Evolutionary conservation across 2,113 vertebrate genomes (phyloP), one percentile per base, ranked within the genome.

Genomic region (Thamnaconus septentrionalis): DNA sequence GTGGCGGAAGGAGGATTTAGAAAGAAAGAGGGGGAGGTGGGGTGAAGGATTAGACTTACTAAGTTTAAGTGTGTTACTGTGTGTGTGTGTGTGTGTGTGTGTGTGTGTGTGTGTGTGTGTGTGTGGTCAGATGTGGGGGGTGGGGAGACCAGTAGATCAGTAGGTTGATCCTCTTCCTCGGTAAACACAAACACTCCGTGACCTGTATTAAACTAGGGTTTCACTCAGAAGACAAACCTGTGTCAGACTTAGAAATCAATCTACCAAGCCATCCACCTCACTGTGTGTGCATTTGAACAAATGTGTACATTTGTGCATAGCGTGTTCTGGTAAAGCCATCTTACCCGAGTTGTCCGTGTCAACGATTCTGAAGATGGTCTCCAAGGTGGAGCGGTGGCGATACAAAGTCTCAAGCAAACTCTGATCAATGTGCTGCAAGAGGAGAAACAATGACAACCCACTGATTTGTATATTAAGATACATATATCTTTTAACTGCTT

Each of bases 281-380:
- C 18, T 31, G 18, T 31, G 18, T 31, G 18, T 1, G 2, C 18
- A 31, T 31, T 31, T 31, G 18, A 31, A 31, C 18, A 31, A 31
- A 6, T 50, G 44, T 66, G 6, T 1, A 6, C 31, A 47, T 31
- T 31, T 31, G 18, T n/a, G 4, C 5, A 51, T 5, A 6, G 12
- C 11, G 11, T n/a, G 18, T 54, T 18, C 40, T 4, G 4, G 12
- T 67, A 5, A 9, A 0, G 4, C 6, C 5, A 3, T 71, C 75
- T 90, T 88, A 97, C 96, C 96, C 82, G 96, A 99, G 69, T 96
- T 94, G 73, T 99, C 95, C 5, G 85, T 93, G 87, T 98, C 96
- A 71, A 98, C 93, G 61, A 98, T 96, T 72, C 93, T 93, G 89
- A 99, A 98, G 83, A 99, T 95, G 49, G 95, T 97, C 85, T 98